Base-by-base conservation (phyloP, 2,888 invertebrate genomes). In the Tigriopus californicus region DNA sequence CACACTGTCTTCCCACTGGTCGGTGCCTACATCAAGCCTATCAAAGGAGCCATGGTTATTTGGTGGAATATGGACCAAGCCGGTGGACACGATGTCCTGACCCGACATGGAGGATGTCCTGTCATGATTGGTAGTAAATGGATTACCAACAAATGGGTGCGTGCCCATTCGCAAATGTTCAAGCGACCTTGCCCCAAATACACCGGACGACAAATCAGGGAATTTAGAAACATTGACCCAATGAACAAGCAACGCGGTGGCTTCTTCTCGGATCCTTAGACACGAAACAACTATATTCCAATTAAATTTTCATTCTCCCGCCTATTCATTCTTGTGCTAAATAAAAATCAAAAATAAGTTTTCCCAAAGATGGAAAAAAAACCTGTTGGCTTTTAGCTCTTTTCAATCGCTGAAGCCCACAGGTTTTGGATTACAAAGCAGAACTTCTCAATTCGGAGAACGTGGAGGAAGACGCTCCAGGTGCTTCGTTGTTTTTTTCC, bases 131-230 rank as follows among this genome's bases (percentile, higher is more conserved):
- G 58, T 2, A 44, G 44, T n/a, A 58, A 58, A 24, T 58, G 58
- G 58, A 58, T 60, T 25, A 56, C 48, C 33, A 60, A 60, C 41
- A 60, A 60, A 47, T 60, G 60, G 60, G 42, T 60, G 10, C 60
- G 56, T 12, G 13, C 22, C 47, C 46, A 60, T 11, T 41, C 49
- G 1, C 60, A 60, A 55, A 60, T 60, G 54, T 60, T 60, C 46
- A 44, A 58, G 20, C 22, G 41, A 20, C 60, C 60, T 41, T 60
- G 60, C 15, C 58, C 58, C 11, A 58, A 49, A 24, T 49, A 51
- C 46, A 58, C 58, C 5, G 20, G 33, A 20, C 20, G 44, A 33
- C 58, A 58, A 40, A 15, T 58, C 8, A 42, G 58, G 24, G 15
- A 58, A 33, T 58, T 58, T 24, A 49, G 58, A 13, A 58, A 49